Evolutionary conservation across 2,113 vertebrate genomes (phyloP).

Genomic region (Microtus richardsoni): DNA sequence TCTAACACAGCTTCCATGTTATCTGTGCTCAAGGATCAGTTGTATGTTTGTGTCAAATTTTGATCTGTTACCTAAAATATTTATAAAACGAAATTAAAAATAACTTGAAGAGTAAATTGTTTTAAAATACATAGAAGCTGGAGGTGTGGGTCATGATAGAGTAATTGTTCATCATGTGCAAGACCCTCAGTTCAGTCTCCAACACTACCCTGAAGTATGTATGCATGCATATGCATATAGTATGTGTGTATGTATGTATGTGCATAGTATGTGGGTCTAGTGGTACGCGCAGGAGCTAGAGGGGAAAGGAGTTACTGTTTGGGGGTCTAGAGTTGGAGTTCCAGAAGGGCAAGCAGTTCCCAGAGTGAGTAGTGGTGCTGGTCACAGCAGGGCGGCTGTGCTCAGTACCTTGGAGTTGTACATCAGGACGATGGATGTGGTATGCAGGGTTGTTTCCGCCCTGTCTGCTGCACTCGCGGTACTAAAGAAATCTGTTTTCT

Average conservation of each 20-base stretch:
- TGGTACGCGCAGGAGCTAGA: not conserved
- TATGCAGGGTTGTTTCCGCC: not conserved
- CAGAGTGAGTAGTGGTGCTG: too few species aligned
- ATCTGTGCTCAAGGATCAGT: not conserved
- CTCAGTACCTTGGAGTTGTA: not conserved
- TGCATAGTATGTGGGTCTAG: not conserved
- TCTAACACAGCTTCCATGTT: not conserved
- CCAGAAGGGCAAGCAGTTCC: not conserved
- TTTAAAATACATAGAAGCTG: not conserved
- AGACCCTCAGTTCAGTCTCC: not conserved
- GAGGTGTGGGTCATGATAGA: not conserved
- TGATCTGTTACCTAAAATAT: not conserved
- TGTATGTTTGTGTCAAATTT: not conserved
- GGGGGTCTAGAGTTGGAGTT: not conserved
- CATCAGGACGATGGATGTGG: not conserved
- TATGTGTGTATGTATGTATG: too few species aligned
- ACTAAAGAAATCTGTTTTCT: not conserved
- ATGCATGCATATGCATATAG: too few species aligned
- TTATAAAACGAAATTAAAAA: slow-evolving; percentile 35
- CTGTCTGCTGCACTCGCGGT: not conserved
- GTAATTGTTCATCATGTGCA: not conserved
- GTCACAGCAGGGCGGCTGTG: not conserved
- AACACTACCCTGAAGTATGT: too few species aligned
- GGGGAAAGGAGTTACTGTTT: not conserved
- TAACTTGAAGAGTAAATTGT: slow-evolving; percentile 19